Evolutionary conservation across 2,797 vertebrate species (phyloP).

Genomic region (Melanotaenia parkinsoni): DNA sequence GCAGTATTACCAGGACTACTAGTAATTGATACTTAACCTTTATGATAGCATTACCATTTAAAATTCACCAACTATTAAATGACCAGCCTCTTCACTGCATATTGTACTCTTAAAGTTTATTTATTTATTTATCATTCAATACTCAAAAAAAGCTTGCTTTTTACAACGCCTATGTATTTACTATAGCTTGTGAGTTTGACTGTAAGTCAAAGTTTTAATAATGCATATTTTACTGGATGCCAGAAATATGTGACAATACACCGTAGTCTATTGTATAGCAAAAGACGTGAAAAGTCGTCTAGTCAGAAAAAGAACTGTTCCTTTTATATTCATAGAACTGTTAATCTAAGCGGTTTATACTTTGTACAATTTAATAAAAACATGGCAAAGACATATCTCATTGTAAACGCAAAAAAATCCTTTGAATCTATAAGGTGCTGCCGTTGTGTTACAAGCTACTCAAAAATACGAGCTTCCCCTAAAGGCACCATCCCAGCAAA

Average conservation of each 20-base stretch:
- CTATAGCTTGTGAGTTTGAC: background rate
- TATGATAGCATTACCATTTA: background rate
- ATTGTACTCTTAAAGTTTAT: background rate
- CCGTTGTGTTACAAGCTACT: background rate
- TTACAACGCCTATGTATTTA: background rate
- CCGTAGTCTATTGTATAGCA: background rate
- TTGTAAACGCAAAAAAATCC: background rate
- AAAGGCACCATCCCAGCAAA: slow-evolving; percentile 56
- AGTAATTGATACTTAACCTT: too few species aligned
- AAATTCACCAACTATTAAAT: background rate
- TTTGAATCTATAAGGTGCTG: too few species aligned
- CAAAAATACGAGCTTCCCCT: slow-evolving; percentile 37
- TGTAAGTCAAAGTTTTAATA: background rate
- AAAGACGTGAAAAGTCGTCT: background rate
- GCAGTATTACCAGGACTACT: too few species aligned
- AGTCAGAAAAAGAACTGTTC: too few species aligned
- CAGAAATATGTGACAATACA: background rate
- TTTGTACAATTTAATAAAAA: background rate
- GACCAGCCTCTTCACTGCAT: background rate
- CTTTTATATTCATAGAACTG: background rate
- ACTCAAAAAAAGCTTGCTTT: background rate
- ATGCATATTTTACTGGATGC: background rate
- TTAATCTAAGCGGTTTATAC: background rate
- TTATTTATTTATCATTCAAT: background rate
- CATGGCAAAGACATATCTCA: background rate